These are phyloP conservation scores for Trichogramma pretiosum DNA, from an alignment of 1,140 invertebrate genomes.

Conservation along the genomic window DNA sequence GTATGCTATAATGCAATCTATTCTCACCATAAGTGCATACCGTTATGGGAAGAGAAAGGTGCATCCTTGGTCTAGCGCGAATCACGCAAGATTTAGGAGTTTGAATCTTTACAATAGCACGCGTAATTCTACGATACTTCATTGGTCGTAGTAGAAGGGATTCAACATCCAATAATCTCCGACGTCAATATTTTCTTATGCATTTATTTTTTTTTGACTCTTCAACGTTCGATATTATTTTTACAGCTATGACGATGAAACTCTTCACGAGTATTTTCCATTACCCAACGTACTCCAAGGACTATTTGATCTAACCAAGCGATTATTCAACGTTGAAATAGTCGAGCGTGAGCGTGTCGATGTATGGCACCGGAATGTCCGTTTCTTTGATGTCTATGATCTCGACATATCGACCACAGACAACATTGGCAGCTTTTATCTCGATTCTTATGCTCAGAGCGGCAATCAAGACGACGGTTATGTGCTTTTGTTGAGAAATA, in stretches of 20 bases:
- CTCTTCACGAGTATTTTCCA: constrained; percentile 75
- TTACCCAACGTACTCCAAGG: constrained; percentile 66
- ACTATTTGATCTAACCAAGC: constrained; percentile 64
- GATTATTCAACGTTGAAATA: constrained; percentile 76
- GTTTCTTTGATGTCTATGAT: constrained; percentile 74
- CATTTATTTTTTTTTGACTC: neutral
- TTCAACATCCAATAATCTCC: too few species aligned
- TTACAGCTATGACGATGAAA: constrained; percentile 57
- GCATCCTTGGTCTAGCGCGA: too few species aligned
- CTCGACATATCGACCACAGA: constrained; percentile 48
- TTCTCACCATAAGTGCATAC: too few species aligned
- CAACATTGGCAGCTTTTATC: constrained; percentile 70
- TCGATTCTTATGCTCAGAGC: constrained; percentile 66
- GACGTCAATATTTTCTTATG: too few species aligned
- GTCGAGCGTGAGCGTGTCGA: constrained; percentile 53
- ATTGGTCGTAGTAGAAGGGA: too few species aligned
- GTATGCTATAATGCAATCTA: too few species aligned
- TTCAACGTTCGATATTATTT: too few species aligned
- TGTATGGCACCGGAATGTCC: constrained; percentile 79
- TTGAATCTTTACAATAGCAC: too few species aligned
- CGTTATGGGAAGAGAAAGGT: too few species aligned
- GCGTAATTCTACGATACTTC: too few species aligned
- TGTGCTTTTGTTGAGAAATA: constrained; percentile 60
- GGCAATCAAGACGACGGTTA: constrained; percentile 54
- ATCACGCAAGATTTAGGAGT: too few species aligned